Percentiles rank a stretch among this genome's conserved stretches.
These are phyloP conservation scores for Chloroceryle inda DNA, from an alignment of 2,797 vertebrate genomes.

Conservation along the genomic window DNA sequence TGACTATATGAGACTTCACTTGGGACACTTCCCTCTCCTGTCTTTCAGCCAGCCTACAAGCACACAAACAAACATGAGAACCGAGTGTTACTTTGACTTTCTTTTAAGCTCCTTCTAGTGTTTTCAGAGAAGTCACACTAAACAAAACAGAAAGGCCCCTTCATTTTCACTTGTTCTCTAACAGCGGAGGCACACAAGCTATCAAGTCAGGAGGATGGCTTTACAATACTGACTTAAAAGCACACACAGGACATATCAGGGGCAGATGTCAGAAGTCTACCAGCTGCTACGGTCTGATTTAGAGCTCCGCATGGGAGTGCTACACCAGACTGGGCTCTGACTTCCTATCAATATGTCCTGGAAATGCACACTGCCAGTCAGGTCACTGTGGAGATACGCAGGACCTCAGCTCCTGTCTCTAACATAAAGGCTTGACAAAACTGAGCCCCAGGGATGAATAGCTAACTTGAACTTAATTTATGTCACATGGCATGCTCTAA, in stretches of 20 bases:
- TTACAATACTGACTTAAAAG: background rate
- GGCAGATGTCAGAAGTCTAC: background rate
- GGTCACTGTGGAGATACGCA: background rate
- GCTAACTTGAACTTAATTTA: background rate
- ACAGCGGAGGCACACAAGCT: background rate
- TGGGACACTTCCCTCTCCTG: background rate
- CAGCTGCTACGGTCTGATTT: background rate
- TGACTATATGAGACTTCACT: too few relatives aligned
- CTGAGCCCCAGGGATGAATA: background rate
- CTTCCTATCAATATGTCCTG: background rate
- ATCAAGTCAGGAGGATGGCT: background rate
- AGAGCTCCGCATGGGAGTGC: background rate
- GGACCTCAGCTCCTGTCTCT: background rate
- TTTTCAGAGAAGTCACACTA: background rate
- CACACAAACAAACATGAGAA: background rate
- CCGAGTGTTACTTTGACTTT: background rate
- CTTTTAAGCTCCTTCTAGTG: background rate
- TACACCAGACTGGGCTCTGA: background rate
- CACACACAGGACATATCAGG: rapidly evolving
- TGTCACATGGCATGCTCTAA: background rate
- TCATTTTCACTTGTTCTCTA: background rate
- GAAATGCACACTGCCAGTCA: background rate
- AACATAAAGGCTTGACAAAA: background rate
- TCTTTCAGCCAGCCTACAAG: background rate
- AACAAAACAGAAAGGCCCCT: background rate